Conservation (phyloP, 2,888 invertebrate species). For the Himalopsyche kuldschensis region DNA sequence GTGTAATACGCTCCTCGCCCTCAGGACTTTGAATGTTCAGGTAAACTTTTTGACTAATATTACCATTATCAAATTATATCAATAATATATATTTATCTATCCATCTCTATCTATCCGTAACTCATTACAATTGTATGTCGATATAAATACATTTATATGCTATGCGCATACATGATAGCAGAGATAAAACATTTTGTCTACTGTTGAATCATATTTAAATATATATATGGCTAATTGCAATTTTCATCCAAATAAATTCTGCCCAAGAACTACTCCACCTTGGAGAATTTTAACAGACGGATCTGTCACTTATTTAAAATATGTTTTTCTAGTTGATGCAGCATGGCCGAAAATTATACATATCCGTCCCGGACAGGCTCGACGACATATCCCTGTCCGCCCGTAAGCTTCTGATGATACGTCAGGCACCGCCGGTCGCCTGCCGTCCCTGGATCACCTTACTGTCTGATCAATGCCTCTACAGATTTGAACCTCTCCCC, state of each 20-base stretch:
- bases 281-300: no score
- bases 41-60: background rate
- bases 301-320: slow-evolving; percentile 1
- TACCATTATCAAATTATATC: no score
- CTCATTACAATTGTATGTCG: no score
- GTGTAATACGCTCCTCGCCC: slow-evolving; percentile 29
- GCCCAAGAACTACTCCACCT: no score
- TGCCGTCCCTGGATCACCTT: slow-evolving; percentile 34
- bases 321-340: slow-evolving; percentile 34
- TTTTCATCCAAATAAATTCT: no score
- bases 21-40: slow-evolving; percentile 36
- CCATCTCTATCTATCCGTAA: no score
- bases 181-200: no score
- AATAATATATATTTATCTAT: background rate
- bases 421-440: slow-evolving; percentile 25
- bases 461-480: slow-evolving; percentile 36
- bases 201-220: no score
- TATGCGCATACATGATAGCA: no score
- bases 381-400: slow-evolving; percentile 31
- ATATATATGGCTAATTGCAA: no score
- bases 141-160: no score
- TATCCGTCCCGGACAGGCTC: slow-evolving; percentile 30
- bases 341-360: slow-evolving; percentile 29
- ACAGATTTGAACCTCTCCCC: slow-evolving; percentile 33
- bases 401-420: slow-evolving; percentile 28